Base-by-base conservation (phyloP, 2,113 vertebrate species). In the Struthio camelus region DNA sequence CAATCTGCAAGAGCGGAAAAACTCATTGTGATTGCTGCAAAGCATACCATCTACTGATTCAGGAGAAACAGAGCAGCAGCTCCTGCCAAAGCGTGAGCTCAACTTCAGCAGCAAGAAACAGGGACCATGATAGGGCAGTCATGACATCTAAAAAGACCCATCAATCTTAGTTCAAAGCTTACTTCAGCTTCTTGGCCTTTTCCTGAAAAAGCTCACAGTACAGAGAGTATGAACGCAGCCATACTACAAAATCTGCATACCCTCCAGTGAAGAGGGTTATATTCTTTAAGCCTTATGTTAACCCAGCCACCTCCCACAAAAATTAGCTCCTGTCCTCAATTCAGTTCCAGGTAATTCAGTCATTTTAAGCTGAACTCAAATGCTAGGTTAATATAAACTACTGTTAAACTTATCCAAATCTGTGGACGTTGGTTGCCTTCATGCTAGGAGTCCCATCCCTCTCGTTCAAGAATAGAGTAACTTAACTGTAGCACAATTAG, bases 401-500 rank as follows among this genome's bases (percentile, higher is more conserved):
- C 62, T 80, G 30, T 53, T 85, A 72, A 86, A 65, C 81, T 64
- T 46, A 79, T 28, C 80, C 86, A 22, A 40, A 64, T 62, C 95
- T 89, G 79, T n/a, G 94, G 97, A 79, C 53, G 67, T 40, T 25
- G 83, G 67, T 40, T 25, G 83, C 51, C 61, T 94, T 87, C 80
- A 56, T 80, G 69, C 65, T 65, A 64, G 65, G 93, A 92, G 96
- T 81, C 96, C 95, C 87, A 89, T 87, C 92, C 95, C 95, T 96
- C 83, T 88, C 90, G 97, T 95, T 93, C 92, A 90, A 96, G 94
- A 95, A 85, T 95, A 77, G 90, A 95, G 90, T 88, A 91, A 94
- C 93, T 97, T 96, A 94, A 95, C 94, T 76, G 93, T 93, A 93
- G 89, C 96, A 97, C 98, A 98, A 98, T 98, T 98, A 98, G 98